Evolutionary conservation across 2,797 vertebrate genomes (phyloP).

Genomic region (Dromococcyx pavoninus): DNA sequence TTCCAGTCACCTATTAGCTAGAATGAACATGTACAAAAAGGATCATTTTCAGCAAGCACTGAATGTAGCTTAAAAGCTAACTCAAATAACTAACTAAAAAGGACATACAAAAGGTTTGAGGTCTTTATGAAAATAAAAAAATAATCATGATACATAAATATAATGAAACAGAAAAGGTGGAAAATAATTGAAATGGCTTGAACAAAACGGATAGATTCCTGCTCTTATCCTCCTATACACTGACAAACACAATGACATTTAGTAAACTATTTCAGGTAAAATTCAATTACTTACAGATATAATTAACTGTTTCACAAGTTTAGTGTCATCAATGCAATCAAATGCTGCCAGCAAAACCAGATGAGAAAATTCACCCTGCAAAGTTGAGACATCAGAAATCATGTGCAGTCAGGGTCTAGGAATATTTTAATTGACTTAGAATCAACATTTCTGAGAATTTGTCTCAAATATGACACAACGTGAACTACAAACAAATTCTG

Average conservation of each 20-base stretch:
- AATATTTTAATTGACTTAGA: not conserved
- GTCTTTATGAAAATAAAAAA: not conserved
- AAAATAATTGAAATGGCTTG: not conserved
- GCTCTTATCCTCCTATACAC: not conserved
- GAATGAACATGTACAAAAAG: not conserved
- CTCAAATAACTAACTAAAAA: not conserved
- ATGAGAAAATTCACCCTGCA: constrained; percentile 92
- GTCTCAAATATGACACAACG: not conserved
- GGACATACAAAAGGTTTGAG: not conserved
- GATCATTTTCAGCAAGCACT: not conserved
- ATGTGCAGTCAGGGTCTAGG: not conserved
- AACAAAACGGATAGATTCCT: not conserved
- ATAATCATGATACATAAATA: not conserved
- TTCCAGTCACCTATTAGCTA: not conserved
- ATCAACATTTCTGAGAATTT: not conserved
- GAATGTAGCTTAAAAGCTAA: not conserved
- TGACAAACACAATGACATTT: not conserved
- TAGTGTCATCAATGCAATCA: constrained; percentile 97
- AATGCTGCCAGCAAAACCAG: constrained; percentile 91
- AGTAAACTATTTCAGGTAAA: not conserved
- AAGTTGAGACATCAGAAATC: not conserved
- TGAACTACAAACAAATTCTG: not conserved
- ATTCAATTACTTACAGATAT: constrained; percentile 84
- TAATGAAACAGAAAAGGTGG: not conserved
- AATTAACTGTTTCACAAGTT: constrained; percentile 91